phyloP scores from a whole-genome alignment of 2,113 vertebrate species.

The Catharus bicknelli region DNA sequence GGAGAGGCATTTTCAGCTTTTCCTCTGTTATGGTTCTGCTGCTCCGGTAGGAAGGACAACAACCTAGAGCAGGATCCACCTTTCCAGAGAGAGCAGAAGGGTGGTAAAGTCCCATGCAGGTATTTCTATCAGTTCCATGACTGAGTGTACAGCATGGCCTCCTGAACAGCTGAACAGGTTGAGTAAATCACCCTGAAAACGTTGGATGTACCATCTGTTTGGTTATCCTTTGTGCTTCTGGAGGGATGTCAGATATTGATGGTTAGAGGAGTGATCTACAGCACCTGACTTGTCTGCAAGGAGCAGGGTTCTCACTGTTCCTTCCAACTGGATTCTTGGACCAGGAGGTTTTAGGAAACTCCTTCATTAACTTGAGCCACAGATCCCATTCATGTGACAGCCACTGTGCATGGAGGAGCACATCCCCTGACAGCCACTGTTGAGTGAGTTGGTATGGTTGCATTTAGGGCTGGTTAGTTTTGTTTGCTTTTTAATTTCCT shows the following conservation, averaged over 20 bases:
- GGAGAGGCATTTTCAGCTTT: not conserved
- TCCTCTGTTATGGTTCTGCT: not conserved
- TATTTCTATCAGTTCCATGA: not conserved
- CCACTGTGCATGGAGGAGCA: not conserved
- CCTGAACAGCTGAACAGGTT: not conserved
- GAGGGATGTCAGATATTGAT: not conserved
- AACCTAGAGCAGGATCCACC: not conserved
- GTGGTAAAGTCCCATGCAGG: rapidly evolving
- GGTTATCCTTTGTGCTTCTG: not conserved
- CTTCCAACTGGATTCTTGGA: not conserved
- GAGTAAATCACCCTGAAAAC: not conserved
- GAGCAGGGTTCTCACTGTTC: not conserved
- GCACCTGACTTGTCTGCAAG: not conserved
- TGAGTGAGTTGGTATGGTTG: not conserved
- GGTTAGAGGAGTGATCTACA: not conserved
- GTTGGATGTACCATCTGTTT: not conserved
- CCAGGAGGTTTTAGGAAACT: not conserved
- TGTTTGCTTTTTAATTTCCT: conserved; percentile 24
- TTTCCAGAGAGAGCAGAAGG: not conserved
- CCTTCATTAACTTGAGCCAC: not conserved
- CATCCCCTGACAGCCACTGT: not conserved
- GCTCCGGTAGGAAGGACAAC: not conserved
- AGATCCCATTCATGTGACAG: not conserved
- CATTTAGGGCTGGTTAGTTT: not conserved
- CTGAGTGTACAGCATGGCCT: not conserved